A percentile compares a stretch with the other conserved stretches of the same genome.
phyloP scores from a whole-genome alignment of 2,797 vertebrate genomes.

The Scolopax rusticola region DNA sequence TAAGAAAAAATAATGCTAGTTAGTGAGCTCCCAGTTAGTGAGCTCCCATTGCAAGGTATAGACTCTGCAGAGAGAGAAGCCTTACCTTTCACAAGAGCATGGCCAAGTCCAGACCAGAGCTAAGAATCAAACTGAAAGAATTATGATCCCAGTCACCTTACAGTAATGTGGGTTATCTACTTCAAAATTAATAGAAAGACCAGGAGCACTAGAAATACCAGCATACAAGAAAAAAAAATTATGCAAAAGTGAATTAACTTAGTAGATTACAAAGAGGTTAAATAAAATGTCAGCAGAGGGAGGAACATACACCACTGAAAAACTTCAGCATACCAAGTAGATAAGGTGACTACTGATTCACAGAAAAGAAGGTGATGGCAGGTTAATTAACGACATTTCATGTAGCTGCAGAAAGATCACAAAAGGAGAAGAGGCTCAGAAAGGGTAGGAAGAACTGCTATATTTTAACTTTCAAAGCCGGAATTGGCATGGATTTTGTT shows the following conservation, averaged over 20 bases:
- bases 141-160: not conserved
- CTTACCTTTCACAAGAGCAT: not conserved
- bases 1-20: not conserved
- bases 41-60: not conserved
- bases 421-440: constrained; percentile 15
- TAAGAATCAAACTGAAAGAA: not conserved
- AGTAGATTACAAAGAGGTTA: constrained; percentile 19
- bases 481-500: not conserved
- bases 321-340: not conserved
- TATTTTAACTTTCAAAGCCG: not conserved
- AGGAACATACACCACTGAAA: constrained; percentile 19
- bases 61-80: not conserved
- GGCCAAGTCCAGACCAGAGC: not conserved
- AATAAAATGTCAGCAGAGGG: constrained; percentile 28
- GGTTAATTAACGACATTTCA: constrained; percentile 60
- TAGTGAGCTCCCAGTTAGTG: not conserved
- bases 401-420: constrained; percentile 18
- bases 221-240: not conserved
- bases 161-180: not conserved
- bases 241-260: constrained; percentile 9
- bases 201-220: not conserved
- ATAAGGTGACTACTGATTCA: not conserved
- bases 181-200: not conserved
- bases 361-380: constrained; percentile 44
- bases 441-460: not conserved